Conservation (phyloP, 1,140 invertebrate genomes). For the Euschistus heros region DNA sequence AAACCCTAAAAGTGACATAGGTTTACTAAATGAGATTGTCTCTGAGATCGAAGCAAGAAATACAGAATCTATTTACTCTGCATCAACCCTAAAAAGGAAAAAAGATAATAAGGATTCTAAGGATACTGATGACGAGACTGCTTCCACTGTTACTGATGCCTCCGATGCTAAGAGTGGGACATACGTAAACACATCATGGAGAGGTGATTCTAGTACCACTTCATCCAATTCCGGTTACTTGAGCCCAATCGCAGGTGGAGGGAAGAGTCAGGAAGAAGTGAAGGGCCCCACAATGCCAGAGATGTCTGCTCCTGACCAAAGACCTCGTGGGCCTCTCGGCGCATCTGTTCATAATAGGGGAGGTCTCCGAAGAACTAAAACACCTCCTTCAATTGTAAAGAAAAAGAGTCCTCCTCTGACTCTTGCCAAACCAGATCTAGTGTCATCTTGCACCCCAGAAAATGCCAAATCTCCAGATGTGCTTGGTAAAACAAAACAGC, state of each 20-base stretch:
- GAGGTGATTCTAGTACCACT: slow-evolving; percentile 40
- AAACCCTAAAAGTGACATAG: slow-evolving; percentile 38
- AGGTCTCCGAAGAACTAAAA: slow-evolving; percentile 32
- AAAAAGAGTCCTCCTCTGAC: slow-evolving; percentile 32
- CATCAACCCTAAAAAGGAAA: slow-evolving; percentile 51
- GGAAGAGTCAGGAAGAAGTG: background rate
- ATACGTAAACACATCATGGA: slow-evolving; percentile 40
- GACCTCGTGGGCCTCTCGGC: slow-evolving; percentile 19
- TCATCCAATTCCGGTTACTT: slow-evolving; percentile 57
- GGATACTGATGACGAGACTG: slow-evolving; percentile 35
- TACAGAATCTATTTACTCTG: slow-evolving; percentile 75
- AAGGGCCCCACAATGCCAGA: slow-evolving; percentile 1
- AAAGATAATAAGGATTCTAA: slow-evolving; percentile 41
- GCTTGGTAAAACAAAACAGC: slow-evolving; percentile 31
- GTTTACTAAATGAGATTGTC: slow-evolving; percentile 70
- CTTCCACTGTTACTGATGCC: slow-evolving; percentile 35
- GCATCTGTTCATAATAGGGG: slow-evolving; percentile 16
- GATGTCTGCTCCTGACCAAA: slow-evolving; percentile 19
- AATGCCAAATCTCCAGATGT: slow-evolving; percentile 49
- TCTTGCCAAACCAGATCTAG: slow-evolving; percentile 51
- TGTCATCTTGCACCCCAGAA: slow-evolving; percentile 48
- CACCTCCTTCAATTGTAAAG: slow-evolving; percentile 35
- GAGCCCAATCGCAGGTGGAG: slow-evolving; percentile 50
- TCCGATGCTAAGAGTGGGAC: slow-evolving; percentile 33
- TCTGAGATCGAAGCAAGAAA: slow-evolving; percentile 74